Evolutionary conservation across 2,888 invertebrate genomes (phyloP).

Genomic region (Osmoderma eremita): DNA sequence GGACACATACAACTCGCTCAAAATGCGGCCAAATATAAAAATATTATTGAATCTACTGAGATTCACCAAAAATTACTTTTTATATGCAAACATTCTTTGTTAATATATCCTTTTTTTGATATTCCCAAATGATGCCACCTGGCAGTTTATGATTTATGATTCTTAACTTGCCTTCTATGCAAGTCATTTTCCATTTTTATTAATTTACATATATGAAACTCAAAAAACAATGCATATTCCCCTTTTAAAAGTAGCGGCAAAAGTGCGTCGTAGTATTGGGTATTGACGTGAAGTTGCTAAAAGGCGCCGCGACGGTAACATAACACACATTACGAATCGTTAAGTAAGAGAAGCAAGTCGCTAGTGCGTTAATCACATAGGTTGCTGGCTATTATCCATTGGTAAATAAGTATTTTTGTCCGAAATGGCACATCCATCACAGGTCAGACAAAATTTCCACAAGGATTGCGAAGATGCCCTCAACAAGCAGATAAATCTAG

Average conservation of each 20-base stretch:
- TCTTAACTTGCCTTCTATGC: too few relatives aligned
- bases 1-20: too few relatives aligned
- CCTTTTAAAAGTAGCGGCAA: conserved; percentile 12
- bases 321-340: neutral
- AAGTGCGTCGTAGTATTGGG: conserved; percentile 11
- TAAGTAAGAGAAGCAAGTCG: neutral
- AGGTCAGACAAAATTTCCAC: conserved; percentile 74
- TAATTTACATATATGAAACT: too few relatives aligned
- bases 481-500: conserved; percentile 79
- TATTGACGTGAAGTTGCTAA: conserved; percentile 3
- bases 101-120: too few relatives aligned
- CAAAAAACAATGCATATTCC: too few relatives aligned
- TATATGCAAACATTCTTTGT: too few relatives aligned
- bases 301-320: conserved; percentile 11
- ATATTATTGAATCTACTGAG: too few relatives aligned
- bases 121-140: too few relatives aligned
- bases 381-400: neutral
- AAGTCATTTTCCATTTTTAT: too few relatives aligned
- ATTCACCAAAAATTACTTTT: too few relatives aligned
- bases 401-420: neutral
- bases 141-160: too few relatives aligned
- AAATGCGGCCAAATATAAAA: too few relatives aligned
- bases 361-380: neutral
- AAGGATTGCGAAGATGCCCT: conserved; percentile 72
- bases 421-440: conserved; percentile 58